Evolutionary conservation across 2,888 invertebrate genomes (phyloP), one percentile per base, ranked within the genome.

Genomic region (Cryptosula pallasiana): DNA sequence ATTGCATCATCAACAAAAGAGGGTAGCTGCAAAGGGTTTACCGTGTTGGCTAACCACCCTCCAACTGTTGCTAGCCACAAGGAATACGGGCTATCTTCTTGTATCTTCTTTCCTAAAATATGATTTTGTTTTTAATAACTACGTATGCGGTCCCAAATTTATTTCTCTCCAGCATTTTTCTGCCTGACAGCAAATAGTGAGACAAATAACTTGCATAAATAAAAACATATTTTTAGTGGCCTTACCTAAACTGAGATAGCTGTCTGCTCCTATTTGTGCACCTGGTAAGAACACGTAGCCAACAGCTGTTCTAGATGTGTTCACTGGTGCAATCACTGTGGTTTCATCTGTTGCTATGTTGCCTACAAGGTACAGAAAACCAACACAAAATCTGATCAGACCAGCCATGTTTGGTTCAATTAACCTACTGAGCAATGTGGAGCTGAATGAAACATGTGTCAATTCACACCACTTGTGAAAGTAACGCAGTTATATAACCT

Each of bases 51-150:
- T 0, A 76, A 36, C 71, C 79, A 79, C 45, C 75, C 77, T 55
- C 75, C 75, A 16, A 77, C 69, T 16, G 79, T 69, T 0, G 76
- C 79, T 16, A 79, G 73, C 78, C 78, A 80, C 57, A 79, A 58
- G 9, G 74, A 76, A 0, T 78, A 74, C 0, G 71, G 20, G 75
- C 76, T 16, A 73, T 71, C 32, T 71, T 71, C 32, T 27, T 63
- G 63, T 25, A 63, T 63, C 27, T 57, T 25, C 5, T 13, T 57
- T 57, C n/a, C 57, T 57, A 57, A n/a, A 25, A 25, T 69, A 16
- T n/a, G n/a, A n/a, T n/a, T n/a, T n/a, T n/a, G n/a, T n/a, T n/a
- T n/a, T n/a, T n/a, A n/a, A n/a, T n/a, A n/a, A n/a, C n/a, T n/a
- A n/a, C n/a, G n/a, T n/a, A n/a, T n/a, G n/a, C n/a, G n/a, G n/a